These are phyloP conservation scores for Gila orcuttii DNA, from an alignment of 2,113 vertebrate genomes.

Conservation along the genomic window DNA sequence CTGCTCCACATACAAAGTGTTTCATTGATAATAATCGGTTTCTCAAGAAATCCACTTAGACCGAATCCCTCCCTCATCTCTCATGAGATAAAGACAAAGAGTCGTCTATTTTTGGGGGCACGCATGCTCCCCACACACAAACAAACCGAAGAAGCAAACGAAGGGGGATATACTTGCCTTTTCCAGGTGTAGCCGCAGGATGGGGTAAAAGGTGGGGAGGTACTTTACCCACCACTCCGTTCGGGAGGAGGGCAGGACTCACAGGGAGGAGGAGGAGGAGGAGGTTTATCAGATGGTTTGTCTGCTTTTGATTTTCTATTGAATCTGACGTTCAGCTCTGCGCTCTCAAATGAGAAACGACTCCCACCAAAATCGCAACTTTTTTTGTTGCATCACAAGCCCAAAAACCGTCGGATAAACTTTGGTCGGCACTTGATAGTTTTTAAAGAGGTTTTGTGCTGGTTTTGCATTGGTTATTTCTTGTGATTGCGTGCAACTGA, in stretches of 20 bases:
- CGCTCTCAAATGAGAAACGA: conserved; percentile 48
- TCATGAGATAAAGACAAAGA: conserved; percentile 1
- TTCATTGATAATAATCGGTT: conserved; percentile 17
- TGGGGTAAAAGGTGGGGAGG: conserved; percentile 37
- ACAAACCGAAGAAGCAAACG: conserved; percentile 5
- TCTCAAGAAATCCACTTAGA: conserved; percentile 34
- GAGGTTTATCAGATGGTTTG: conserved; percentile 45
- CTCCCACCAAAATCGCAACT: conserved; percentile 43
- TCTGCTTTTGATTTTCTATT: background rate
- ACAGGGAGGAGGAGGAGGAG: conserved; percentile 44
- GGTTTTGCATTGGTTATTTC: conserved; percentile 3
- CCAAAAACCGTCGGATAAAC: background rate
- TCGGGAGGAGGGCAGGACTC: conserved; percentile 43
- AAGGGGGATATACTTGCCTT: background rate
- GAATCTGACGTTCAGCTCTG: conserved; percentile 30
- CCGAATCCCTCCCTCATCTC: background rate
- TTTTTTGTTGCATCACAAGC: conserved; percentile 31
- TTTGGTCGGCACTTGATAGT: background rate
- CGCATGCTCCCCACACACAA: background rate
- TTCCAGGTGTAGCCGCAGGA: conserved; percentile 15
- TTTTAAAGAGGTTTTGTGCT: background rate
- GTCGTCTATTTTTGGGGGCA: background rate
- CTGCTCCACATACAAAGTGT: background rate
- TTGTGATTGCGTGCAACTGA: conserved; percentile 22
- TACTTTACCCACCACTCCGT: background rate